These are phyloP conservation scores for Otolemur garnettii DNA, from an alignment of 2,113 vertebrate genomes.

Conservation along the genomic window DNA sequence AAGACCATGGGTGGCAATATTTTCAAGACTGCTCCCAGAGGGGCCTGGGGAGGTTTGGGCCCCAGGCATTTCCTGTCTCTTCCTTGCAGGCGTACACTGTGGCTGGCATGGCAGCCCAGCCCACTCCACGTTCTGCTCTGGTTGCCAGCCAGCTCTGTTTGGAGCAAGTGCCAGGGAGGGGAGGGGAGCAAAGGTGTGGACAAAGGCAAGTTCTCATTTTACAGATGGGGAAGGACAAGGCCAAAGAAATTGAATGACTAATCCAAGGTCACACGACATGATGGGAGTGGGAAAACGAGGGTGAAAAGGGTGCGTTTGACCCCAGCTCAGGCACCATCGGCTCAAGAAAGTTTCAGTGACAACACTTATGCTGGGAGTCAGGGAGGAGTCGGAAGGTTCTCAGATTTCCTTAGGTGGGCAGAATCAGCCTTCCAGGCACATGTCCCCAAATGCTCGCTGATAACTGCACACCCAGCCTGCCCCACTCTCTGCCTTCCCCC, in stretches of 20 bases:
- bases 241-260: constrained; percentile 18
- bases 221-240: background rate
- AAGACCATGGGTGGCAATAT: background rate
- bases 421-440: background rate
- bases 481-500: background rate
- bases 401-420: background rate
- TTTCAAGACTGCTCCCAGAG: background rate
- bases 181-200: background rate
- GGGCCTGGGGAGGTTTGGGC: no score
- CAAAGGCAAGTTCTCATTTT: constrained; percentile 39
- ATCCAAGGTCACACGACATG: background rate
- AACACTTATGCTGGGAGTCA: rapidly evolving
- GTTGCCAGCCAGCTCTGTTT: background rate
- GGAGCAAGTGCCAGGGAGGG: background rate
- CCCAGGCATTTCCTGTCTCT: background rate
- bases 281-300: background rate
- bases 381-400: background rate
- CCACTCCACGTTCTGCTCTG: background rate
- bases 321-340: background rate
- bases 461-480: background rate
- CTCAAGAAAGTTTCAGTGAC: background rate
- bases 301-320: background rate
- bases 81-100: background rate
- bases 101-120: background rate
- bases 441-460: background rate